phyloP scores from a whole-genome alignment of 1,140 invertebrate species.

The Aphelinus atriplicis region DNA sequence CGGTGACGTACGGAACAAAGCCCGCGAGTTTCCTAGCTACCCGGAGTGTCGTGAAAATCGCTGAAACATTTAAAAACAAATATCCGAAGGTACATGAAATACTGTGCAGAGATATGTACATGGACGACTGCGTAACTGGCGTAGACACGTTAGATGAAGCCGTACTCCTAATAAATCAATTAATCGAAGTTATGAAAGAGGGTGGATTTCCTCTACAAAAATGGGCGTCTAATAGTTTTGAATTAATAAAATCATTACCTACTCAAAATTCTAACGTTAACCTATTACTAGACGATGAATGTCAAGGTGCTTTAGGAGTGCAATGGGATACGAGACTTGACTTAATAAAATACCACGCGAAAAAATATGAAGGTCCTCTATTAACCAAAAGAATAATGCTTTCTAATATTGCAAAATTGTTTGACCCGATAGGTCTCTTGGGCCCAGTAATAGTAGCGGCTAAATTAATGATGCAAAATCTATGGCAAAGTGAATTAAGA shows the following conservation, averaged over 20 bases:
- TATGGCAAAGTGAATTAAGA: not conserved
- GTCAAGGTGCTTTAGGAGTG: too few relatives aligned
- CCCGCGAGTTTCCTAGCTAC: constrained; percentile 21
- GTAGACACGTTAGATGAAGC: constrained; percentile 49
- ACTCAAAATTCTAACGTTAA: not conserved
- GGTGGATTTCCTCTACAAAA: constrained; percentile 50
- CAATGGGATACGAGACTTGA: too few relatives aligned
- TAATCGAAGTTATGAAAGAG: constrained; percentile 40
- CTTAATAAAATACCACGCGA: too few relatives aligned
- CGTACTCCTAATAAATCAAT: constrained; percentile 38
- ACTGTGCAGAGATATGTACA: constrained; percentile 53
- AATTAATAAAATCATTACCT: not conserved
- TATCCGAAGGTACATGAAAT: constrained; percentile 45
- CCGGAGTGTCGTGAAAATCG: constrained; percentile 3
- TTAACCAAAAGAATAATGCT: not conserved
- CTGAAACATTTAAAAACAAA: constrained; percentile 17
- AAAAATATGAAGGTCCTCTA: too few relatives aligned
- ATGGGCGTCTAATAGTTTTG: constrained; percentile 47
- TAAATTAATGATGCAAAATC: not conserved
- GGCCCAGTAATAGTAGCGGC: not conserved
- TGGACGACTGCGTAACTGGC: constrained; percentile 61
- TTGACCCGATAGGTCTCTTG: not conserved
- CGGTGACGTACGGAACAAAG: constrained; percentile 52
- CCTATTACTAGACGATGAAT: too few relatives aligned
- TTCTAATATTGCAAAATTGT: not conserved